phyloP scores from a whole-genome alignment of 2,797 vertebrate species.

The Alauda arvensis region DNA sequence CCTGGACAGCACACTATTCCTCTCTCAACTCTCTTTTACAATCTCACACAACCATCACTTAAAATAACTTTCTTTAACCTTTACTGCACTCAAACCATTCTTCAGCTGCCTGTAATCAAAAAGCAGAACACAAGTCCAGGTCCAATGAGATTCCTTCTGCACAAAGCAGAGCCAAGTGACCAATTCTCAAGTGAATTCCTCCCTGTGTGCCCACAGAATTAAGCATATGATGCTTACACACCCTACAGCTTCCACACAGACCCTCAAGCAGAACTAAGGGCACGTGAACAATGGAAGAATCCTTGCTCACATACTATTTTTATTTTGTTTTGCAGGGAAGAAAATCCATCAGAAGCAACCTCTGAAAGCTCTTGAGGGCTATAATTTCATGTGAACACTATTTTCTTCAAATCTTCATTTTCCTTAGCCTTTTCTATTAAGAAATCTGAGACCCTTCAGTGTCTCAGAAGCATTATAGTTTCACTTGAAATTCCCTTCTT shows the following conservation, averaged over 20 bases:
- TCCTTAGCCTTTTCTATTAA: neutral
- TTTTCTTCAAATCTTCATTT: neutral
- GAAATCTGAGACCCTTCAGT: neutral
- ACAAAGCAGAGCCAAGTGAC: neutral
- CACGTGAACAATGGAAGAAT: neutral
- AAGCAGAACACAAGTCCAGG: neutral
- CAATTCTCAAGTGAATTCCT: neutral
- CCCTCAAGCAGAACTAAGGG: neutral
- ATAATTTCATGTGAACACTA: neutral
- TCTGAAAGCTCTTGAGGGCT: neutral
- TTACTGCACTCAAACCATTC: neutral
- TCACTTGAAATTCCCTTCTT: neutral
- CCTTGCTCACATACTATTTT: neutral
- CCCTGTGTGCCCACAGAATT: neutral
- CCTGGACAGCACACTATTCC: neutral
- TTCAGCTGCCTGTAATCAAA: neutral
- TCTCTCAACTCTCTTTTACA: neutral
- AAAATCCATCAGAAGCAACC: neutral
- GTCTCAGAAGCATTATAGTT: neutral
- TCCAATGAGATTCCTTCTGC: neutral
- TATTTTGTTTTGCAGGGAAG: neutral
- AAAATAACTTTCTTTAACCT: neutral
- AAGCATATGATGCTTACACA: neutral
- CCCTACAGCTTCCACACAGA: neutral
- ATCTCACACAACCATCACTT: neutral